Percentiles rank a stretch among this genome's conserved stretches.
Evolutionary conservation across 2,797 vertebrate genomes (phyloP).

Genomic region (Rhabdophis nuchalis): DNA sequence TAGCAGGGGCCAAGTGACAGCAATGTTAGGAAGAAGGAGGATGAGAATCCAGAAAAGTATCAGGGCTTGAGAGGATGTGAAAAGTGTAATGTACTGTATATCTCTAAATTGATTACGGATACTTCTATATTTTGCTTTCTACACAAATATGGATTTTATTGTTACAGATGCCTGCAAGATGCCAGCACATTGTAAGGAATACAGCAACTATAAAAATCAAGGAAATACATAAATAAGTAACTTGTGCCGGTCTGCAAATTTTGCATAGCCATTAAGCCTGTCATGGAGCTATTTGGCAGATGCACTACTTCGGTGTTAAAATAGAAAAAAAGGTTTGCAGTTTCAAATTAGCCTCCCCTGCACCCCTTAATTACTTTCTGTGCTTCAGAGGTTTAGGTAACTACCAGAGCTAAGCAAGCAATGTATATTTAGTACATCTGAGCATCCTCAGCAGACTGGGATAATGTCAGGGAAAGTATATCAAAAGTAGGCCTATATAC

Average conservation of each 20-base stretch:
- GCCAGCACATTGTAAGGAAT: background rate
- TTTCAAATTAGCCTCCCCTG: background rate
- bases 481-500: background rate
- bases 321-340: constrained; percentile 2
- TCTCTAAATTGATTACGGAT: constrained; percentile 17
- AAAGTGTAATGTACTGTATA: background rate
- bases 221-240: background rate
- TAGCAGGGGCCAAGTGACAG: background rate
- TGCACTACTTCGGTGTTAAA: background rate
- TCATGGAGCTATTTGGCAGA: constrained; percentile 1
- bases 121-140: background rate
- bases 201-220: background rate
- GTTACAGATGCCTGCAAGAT: background rate
- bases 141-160: constrained; percentile 21
- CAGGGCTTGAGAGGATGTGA: background rate
- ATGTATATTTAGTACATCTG: background rate
- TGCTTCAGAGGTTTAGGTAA: constrained; percentile 12
- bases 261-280: constrained; percentile 1
- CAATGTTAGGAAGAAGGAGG: background rate
- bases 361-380: background rate
- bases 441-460: background rate
- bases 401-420: background rate
- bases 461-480: background rate
- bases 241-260: background rate
- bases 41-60: background rate